phyloP scores from a whole-genome alignment of 2,888 invertebrate species.

The Chaetoderma sp. region DNA sequence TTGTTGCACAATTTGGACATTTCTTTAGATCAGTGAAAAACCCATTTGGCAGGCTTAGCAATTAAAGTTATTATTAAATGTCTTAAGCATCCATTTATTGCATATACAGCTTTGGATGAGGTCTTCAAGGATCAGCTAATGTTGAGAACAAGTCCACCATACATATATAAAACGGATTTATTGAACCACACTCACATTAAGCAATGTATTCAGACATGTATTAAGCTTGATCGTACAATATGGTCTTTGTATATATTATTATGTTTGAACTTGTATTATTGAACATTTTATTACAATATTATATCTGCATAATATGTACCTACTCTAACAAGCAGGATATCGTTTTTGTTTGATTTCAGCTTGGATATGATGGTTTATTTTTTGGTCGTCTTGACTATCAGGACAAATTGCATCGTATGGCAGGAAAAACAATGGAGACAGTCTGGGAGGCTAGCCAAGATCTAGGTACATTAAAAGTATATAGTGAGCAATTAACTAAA shows the following conservation, averaged over 20 bases:
- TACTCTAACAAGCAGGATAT: too few relatives aligned
- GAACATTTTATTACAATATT: background rate
- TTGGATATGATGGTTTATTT: constrained; percentile 91
- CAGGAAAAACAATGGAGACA: constrained; percentile 81
- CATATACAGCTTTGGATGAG: too few relatives aligned
- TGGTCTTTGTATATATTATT: too few relatives aligned
- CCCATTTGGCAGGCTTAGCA: too few relatives aligned
- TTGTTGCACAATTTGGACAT: too few relatives aligned
- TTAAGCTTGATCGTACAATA: background rate
- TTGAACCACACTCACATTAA: background rate
- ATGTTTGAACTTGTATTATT: background rate
- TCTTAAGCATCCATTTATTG: too few relatives aligned
- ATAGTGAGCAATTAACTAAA: background rate
- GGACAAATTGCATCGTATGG: constrained; percentile 77
- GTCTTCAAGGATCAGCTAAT: too few relatives aligned
- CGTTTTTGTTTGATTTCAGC: constrained; percentile 71
- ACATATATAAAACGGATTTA: background rate
- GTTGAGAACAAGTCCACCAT: too few relatives aligned
- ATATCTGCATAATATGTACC: too few relatives aligned
- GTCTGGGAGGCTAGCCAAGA: constrained; percentile 82
- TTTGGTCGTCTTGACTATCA: constrained; percentile 88
- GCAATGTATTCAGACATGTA: background rate
- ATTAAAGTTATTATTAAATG: too few relatives aligned
- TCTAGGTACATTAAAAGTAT: constrained; percentile 55
- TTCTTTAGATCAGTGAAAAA: too few relatives aligned